These are phyloP conservation scores for Psammodynastes pulverulentus DNA, from an alignment of 2,113 vertebrate species.

Conservation along the genomic window DNA sequence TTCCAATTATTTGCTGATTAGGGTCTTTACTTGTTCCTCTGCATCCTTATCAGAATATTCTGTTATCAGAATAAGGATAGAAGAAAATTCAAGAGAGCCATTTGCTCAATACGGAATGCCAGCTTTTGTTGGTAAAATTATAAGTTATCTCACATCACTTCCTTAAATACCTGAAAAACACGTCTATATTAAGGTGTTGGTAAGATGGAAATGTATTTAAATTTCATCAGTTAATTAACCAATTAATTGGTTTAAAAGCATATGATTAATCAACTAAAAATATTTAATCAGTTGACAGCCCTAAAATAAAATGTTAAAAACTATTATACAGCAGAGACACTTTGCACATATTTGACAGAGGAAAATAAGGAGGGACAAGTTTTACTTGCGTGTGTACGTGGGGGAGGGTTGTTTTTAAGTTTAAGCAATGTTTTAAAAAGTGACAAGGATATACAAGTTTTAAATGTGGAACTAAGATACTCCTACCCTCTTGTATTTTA, in stretches of 20 bases:
- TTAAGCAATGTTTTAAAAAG: neutral
- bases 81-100: neutral
- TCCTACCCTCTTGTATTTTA: neutral
- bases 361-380: neutral
- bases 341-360: neutral
- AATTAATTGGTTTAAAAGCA: slow-evolving; percentile 35
- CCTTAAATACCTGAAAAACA: slow-evolving; percentile 7
- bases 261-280: slow-evolving; percentile 34
- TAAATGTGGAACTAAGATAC: neutral
- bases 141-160: slow-evolving; percentile 19
- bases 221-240: slow-evolving; percentile 34
- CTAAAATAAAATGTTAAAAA: slow-evolving; percentile 18
- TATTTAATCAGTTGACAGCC: slow-evolving; percentile 34
- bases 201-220: slow-evolving; percentile 30
- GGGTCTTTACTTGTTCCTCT: neutral
- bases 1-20: neutral
- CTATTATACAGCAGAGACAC: neutral
- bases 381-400: neutral
- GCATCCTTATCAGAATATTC: neutral
- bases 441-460: neutral
- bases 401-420: neutral
- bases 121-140: neutral
- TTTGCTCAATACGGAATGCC: neutral
- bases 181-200: slow-evolving; percentile 23
- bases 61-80: neutral